A percentile compares a stretch with the other conserved stretches of the same genome.
These are phyloP conservation scores for Penaeus monodon DNA, from an alignment of 2,888 invertebrate genomes.

Conservation along the genomic window DNA sequence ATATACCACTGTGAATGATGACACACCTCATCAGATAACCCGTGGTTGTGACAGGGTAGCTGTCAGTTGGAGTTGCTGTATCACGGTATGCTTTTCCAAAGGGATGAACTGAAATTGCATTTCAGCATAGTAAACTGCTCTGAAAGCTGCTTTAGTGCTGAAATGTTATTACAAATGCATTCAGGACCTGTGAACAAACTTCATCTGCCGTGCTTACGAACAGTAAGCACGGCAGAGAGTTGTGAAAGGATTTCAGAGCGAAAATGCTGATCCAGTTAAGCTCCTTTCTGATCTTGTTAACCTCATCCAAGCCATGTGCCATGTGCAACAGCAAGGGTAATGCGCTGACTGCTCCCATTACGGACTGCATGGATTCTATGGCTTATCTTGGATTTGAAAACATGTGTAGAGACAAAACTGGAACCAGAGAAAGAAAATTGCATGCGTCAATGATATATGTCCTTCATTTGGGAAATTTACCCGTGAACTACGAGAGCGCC, in stretches of 20 bases:
- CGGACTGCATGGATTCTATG: too few species aligned
- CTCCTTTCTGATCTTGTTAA: too few species aligned
- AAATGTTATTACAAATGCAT: constrained; percentile 3
- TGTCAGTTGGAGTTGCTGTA: neutral
- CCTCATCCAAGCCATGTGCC: too few species aligned
- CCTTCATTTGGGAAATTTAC: too few species aligned
- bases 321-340: too few species aligned
- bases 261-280: neutral
- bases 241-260: neutral
- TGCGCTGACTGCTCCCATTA: too few species aligned
- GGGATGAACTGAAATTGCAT: constrained; percentile 16
- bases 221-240: neutral
- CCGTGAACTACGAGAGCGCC: too few species aligned
- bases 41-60: neutral
- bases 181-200: neutral
- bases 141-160: constrained; percentile 18
- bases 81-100: neutral
- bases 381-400: too few species aligned
- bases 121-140: neutral
- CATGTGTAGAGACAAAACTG: too few species aligned
- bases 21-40: neutral
- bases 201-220: too few species aligned
- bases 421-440: too few species aligned
- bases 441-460: too few species aligned
- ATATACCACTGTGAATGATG: neutral